phyloP scores from a whole-genome alignment of 2,888 invertebrate genomes.

The Heliconius erato region DNA sequence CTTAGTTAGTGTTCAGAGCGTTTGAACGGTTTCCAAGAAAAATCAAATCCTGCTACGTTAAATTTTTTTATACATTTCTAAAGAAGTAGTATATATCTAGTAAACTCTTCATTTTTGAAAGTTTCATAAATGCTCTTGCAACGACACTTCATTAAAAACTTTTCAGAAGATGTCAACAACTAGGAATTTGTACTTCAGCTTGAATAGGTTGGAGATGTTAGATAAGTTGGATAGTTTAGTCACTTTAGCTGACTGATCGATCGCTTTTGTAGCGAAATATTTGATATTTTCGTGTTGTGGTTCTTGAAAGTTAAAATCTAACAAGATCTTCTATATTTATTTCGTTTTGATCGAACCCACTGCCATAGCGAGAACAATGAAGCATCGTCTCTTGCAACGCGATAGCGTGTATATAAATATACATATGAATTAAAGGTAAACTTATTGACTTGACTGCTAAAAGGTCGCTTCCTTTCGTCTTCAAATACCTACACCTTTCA shows the following conservation, averaged over 20 bases:
- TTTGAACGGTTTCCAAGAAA: too few species aligned
- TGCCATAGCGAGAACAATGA: background rate
- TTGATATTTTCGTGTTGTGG: background rate
- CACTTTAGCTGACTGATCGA: background rate
- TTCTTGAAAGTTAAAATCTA: background rate
- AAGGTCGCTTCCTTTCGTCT: background rate
- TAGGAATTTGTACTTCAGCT: background rate
- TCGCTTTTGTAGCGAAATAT: background rate
- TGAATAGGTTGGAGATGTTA: conserved; percentile 9
- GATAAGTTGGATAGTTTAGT: background rate
- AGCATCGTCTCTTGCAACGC: too few species aligned
- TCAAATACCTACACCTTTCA: background rate
- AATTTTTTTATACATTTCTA: too few species aligned
- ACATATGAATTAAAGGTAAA: background rate
- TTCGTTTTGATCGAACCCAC: background rate
- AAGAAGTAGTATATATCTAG: too few species aligned
- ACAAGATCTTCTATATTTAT: too few species aligned
- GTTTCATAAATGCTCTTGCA: background rate
- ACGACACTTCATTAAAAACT: conserved; percentile 12
- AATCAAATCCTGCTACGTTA: too few species aligned
- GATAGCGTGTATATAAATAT: too few species aligned
- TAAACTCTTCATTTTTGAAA: background rate
- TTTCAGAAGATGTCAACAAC: background rate
- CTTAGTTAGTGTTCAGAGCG: too few species aligned
- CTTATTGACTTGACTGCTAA: background rate